phyloP scores from a whole-genome alignment of 2,888 invertebrate species.

The Serripes groenlandicus region DNA sequence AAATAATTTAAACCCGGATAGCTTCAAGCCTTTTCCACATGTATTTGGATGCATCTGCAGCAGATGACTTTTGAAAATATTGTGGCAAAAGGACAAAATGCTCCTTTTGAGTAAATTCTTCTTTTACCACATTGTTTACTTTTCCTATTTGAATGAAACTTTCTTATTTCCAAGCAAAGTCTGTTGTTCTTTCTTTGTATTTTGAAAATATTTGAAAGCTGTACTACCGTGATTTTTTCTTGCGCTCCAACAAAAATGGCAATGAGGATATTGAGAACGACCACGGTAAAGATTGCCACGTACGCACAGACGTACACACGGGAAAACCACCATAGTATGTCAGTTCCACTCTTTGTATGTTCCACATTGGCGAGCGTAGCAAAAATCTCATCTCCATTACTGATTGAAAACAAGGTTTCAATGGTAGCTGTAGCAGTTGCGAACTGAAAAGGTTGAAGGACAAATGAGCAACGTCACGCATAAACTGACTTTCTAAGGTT shows the following conservation, averaged over 20 bases:
- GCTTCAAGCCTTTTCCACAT: no score
- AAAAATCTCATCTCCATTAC: slow-evolving; percentile 28
- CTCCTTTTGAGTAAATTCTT: not conserved
- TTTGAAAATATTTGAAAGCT: no score
- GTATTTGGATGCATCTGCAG: no score
- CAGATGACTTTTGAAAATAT: no score
- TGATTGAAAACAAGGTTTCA: slow-evolving; percentile 17
- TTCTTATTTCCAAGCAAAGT: no score
- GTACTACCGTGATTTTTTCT: slow-evolving; percentile 38
- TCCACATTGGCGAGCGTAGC: slow-evolving; percentile 20
- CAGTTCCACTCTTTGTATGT: slow-evolving; percentile 4
- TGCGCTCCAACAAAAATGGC: slow-evolving; percentile 36
- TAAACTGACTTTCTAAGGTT: no score
- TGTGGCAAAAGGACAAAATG: not conserved
- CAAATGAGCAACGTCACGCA: no score
- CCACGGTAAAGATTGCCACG: slow-evolving; percentile 25
- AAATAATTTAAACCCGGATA: no score
- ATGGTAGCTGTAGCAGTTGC: not conserved
- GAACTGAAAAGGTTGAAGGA: no score
- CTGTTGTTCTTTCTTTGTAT: no score
- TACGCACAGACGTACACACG: slow-evolving; percentile 3
- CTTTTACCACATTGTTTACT: not conserved
- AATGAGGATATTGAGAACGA: slow-evolving; percentile 29
- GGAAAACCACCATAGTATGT: slow-evolving; percentile 6
- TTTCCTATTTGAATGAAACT: no score